Evolutionary conservation across 2,797 vertebrate genomes (phyloP).

Genomic region (Pseudomugil gertrudae): DNA sequence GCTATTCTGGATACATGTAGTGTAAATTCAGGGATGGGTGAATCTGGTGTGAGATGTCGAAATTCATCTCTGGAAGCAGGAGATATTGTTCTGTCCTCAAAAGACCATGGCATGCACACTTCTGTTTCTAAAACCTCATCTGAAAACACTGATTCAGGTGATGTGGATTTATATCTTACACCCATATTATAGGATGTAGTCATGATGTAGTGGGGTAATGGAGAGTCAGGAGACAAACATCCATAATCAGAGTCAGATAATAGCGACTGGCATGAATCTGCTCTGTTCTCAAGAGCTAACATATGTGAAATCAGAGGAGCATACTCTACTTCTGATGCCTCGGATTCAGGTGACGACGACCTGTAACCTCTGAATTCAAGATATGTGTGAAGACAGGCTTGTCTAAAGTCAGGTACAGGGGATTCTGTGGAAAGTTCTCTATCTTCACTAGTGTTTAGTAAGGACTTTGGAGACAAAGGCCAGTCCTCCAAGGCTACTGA

Average conservation of each 20-base stretch:
- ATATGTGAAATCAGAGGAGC: constrained; percentile 27
- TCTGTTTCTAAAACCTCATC: constrained; percentile 47
- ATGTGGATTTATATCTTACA: constrained; percentile 28
- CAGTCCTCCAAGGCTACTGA: neutral
- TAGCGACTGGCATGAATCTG: constrained; percentile 40
- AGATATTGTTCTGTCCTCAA: constrained; percentile 51
- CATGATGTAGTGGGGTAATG: constrained; percentile 29
- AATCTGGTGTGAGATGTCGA: constrained; percentile 54
- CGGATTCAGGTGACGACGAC: constrained; percentile 57
- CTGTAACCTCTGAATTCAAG: constrained; percentile 35
- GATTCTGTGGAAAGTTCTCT: constrained; percentile 54
- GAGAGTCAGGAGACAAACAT: constrained; percentile 56
- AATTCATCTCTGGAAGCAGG: constrained; percentile 34
- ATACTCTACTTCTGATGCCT: constrained; percentile 43
- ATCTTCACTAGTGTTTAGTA: constrained; percentile 15
- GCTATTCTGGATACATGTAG: constrained; percentile 9
- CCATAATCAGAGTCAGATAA: constrained; percentile 18
- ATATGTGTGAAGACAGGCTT: constrained; percentile 2
- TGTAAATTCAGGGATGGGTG: constrained; percentile 49
- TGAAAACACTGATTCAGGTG: constrained; percentile 41
- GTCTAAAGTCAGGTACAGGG: constrained; percentile 50
- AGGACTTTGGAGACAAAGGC: constrained; percentile 43
- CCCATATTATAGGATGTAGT: neutral
- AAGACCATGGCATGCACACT: constrained; percentile 40
- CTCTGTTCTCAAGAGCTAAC: constrained; percentile 31